phyloP scores from a whole-genome alignment of 2,797 vertebrate species.

The Micromesistius poutassou region DNA sequence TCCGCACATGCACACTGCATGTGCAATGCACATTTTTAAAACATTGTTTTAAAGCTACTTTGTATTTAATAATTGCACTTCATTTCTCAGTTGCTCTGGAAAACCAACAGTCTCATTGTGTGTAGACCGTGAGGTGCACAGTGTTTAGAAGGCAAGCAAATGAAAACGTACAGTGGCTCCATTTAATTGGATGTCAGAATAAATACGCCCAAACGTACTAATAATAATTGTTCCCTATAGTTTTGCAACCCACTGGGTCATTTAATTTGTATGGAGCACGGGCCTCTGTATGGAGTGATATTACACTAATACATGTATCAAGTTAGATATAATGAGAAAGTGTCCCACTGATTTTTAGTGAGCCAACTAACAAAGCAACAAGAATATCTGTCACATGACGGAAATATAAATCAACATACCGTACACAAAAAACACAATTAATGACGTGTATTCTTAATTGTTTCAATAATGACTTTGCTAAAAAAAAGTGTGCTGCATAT shows the following conservation, averaged over 20 bases:
- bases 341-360: background rate
- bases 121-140: background rate
- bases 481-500: background rate
- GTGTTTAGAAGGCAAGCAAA: background rate
- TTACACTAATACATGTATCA: background rate
- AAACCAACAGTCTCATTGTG: background rate
- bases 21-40: background rate
- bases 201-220: background rate
- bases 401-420: background rate
- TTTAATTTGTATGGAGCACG: background rate
- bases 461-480: background rate
- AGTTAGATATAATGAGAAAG: background rate
- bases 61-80: background rate
- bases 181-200: background rate
- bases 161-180: background rate
- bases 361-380: background rate
- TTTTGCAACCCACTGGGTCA: background rate
- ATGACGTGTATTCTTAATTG: background rate
- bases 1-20: too few relatives aligned
- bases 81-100: background rate
- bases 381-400: background rate
- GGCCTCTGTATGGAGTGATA: background rate
- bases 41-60: background rate
- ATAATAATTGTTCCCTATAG: background rate
- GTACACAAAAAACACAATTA: background rate